Base-by-base conservation (phyloP, 2,797 vertebrate genomes). In the Mus caroli region DNA sequence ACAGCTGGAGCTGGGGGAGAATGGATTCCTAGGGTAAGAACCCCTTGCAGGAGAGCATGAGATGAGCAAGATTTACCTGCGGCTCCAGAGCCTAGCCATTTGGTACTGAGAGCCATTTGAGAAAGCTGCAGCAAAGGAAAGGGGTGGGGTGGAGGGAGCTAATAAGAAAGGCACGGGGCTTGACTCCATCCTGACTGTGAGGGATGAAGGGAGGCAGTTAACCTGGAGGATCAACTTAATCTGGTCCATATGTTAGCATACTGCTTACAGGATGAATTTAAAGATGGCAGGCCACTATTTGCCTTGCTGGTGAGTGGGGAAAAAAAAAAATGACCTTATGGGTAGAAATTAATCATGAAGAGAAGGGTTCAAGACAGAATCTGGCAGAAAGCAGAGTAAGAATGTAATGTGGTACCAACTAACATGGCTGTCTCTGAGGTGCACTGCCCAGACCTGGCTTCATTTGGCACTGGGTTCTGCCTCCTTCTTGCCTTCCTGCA, bases 81-180 rank as follows among this genome's bases (percentile, higher is more conserved):
- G 67, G 52, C 69, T 43, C 60, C 50, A 46, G 46, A 77, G 54
- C 46, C 37, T 19, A 10, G 5, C n/a, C 14, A 11, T 5, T 11
- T 26, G 26, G 31, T n/a, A 31, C 52, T 7, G 17, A 6, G 22
- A 43, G 17, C 24, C 54, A 34, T 40, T 85, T 19, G 19, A 62
- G 3, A 64, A 60, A 94, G 43, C 69, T 15, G 0, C 1, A 37
- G 71, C 17, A 24, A 82, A 62, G 50, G 52, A 19, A 2, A 1
- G 7, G 8, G 6, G 0, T 15, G 4, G 19, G 1, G 0, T 31
- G 46, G 76, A 34, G 50, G 10, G 11, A 34, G 34, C 43, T 20
- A 43, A 90, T 1, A 20, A 50, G 67, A 89, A 28, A 95, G 46
- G 40, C 60, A 34, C 40, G 0, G 37, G 60, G 50, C 8, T 19